phyloP scores from a whole-genome alignment of 2,797 vertebrate genomes.

The Acipenser transmontanus region DNA sequence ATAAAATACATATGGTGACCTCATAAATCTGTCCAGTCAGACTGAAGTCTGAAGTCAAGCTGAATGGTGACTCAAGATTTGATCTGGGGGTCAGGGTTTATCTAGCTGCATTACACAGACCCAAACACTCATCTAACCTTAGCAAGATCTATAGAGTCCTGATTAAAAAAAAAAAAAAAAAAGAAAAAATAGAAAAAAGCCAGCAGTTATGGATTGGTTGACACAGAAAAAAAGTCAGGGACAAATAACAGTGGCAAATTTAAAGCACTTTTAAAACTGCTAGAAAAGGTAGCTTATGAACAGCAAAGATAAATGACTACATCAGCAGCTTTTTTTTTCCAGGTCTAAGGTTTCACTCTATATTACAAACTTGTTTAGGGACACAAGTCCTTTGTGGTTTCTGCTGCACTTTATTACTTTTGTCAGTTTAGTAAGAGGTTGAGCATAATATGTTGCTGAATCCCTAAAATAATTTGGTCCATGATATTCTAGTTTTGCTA shows the following conservation, averaged over 20 bases:
- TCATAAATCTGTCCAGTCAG: not conserved
- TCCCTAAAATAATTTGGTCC: too few species aligned
- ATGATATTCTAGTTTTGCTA: too few species aligned
- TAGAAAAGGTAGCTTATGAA: not conserved
- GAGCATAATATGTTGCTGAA: too few species aligned
- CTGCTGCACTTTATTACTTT: constrained; percentile 9
- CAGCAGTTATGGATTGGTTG: not conserved
- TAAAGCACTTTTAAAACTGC: not conserved
- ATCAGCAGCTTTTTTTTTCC: not conserved
- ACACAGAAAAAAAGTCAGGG: constrained; percentile 5
- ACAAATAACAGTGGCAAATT: not conserved
- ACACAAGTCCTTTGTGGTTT: constrained; percentile 17
- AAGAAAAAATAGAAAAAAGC: not conserved
- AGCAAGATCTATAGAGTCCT: constrained; percentile 2
- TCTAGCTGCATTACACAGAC: constrained; percentile 3
- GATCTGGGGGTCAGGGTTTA: not conserved
- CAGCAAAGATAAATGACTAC: constrained; percentile 7
- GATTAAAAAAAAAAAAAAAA: not conserved
- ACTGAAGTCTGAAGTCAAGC: not conserved
- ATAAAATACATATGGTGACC: not conserved
- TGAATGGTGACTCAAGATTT: not conserved
- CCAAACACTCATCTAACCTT: not conserved
- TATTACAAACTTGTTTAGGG: not conserved
- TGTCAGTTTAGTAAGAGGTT: not conserved
- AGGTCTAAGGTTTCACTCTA: constrained; percentile 3